Evolutionary conservation across 2,113 vertebrate species (phyloP), one percentile per base, ranked within the genome.

Genomic region (Circaetus gallicus): DNA sequence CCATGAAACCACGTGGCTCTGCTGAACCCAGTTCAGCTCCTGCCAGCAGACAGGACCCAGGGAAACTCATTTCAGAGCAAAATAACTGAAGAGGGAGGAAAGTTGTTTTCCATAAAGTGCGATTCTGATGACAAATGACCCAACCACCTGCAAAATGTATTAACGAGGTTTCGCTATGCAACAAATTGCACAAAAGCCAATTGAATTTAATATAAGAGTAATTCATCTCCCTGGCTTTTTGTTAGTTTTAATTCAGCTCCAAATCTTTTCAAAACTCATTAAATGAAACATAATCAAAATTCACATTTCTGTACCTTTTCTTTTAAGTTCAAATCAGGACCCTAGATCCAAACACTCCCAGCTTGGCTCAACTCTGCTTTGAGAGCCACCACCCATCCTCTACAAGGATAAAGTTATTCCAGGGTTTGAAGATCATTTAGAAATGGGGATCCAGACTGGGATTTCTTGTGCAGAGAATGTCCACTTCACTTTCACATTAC

Each of bases 231-330:
- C 82, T 77, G 89, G 93, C 58, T 96, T 97, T 97, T 97, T 97
- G 89, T 96, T 97, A 95, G 83, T 97, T 97, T 96, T 97, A 96
- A 96, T 96, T 96, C 95, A 95, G 86, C 83, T 94, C 69, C 95
- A 97, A 97, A 97, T 98, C 95, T 97, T 97, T 98, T 96, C 93
- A 96, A 97, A 97, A 97, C 94, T 97, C 97, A 97, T 97, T 98
- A 98, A 96, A 89, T 83, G 88, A 96, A 96, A 89, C 82, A 80
- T 98, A 97, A 98, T 97, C 96, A 98, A 98, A 97, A 95, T 95
- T 97, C 96, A 96, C 94, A 95, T 96, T 93, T 97, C 74, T 91
- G 31, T 45, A 82, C 67, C 22, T 93, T 84, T 87, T 73, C n/a
- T 72, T 90, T 80, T 70, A 82, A 84, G 82, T 55, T 84, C 76